Evolutionary conservation across 2,113 vertebrate species (phyloP).

Genomic region (Phoxinus phoxinus): DNA sequence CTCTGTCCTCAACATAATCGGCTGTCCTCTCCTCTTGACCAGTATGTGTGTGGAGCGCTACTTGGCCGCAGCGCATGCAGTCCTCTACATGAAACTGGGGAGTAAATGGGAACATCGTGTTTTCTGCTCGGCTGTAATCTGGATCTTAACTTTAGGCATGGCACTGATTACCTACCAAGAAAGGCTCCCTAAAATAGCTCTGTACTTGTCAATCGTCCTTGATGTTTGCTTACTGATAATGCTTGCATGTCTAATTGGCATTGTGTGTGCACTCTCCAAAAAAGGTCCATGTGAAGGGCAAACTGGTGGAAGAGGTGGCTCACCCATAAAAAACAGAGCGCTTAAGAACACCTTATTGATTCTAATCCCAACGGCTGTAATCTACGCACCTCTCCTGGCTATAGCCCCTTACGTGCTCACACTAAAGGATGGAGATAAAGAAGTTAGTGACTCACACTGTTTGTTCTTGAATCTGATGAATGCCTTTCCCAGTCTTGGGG

Average conservation of each 20-base stretch:
- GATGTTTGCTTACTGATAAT: constrained; percentile 61
- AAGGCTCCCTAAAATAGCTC: neutral
- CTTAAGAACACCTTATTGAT: constrained; percentile 61
- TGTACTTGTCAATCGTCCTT: constrained; percentile 46
- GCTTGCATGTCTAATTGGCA: constrained; percentile 56
- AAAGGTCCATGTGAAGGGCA: constrained; percentile 57
- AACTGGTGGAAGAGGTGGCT: constrained; percentile 16
- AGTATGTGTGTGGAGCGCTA: constrained; percentile 72
- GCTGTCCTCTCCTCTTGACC: constrained; percentile 68
- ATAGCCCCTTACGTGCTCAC: constrained; percentile 33
- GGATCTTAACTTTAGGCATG: constrained; percentile 58
- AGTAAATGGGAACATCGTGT: constrained; percentile 55
- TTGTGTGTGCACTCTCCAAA: constrained; percentile 55
- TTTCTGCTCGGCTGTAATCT: constrained; percentile 57
- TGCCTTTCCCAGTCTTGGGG: constrained; percentile 57
- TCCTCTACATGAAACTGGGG: constrained; percentile 61
- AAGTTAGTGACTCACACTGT: fast-evolving
- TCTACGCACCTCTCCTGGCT: constrained; percentile 59
- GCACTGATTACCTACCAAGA: neutral
- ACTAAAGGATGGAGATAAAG: neutral
- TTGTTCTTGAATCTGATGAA: neutral
- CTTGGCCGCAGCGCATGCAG: constrained; percentile 56
- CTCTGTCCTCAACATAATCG: constrained; percentile 57
- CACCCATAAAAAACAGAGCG: constrained; percentile 61
- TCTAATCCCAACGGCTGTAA: constrained; percentile 54